Conservation (phyloP, 1,140 invertebrate genomes). For the Pinna nobilis region DNA sequence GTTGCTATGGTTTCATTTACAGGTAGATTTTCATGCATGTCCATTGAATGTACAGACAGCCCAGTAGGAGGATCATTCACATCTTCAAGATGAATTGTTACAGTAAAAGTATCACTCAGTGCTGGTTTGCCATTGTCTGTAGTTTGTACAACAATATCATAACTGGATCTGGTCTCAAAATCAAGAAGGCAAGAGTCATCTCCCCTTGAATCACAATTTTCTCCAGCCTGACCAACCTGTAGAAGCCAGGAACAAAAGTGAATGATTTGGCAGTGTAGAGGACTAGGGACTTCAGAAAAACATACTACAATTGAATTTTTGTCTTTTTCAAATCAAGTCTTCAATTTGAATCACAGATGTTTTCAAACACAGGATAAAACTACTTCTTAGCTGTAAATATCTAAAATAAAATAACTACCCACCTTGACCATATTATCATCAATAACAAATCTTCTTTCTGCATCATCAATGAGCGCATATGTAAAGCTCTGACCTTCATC, state of each 20-base stretch:
- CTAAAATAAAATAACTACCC: neutral
- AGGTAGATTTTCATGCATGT: constrained; percentile 35
- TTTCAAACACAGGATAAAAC: no score
- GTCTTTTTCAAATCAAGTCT: no score
- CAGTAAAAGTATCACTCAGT: constrained; percentile 13
- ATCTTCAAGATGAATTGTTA: constrained; percentile 44
- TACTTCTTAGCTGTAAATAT: no score
- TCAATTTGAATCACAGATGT: no score
- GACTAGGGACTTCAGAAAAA: no score
- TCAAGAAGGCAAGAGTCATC: constrained; percentile 44
- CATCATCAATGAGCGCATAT: constrained; percentile 45
- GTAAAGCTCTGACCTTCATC: constrained; percentile 29
- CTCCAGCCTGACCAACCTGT: constrained; percentile 47
- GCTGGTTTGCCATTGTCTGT: constrained; percentile 30
- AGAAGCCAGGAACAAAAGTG: neutral
- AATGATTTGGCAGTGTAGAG: no score
- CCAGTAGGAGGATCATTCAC: constrained; percentile 49
- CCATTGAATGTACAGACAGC: constrained; percentile 11
- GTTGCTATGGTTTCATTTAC: constrained; percentile 29
- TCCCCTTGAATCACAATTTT: constrained; percentile 24
- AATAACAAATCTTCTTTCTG: constrained; percentile 46
- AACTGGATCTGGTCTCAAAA: constrained; percentile 38
- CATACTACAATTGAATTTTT: no score
- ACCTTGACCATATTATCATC: constrained; percentile 44
- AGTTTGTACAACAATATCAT: constrained; percentile 30